Conservation (phyloP, 2,888 invertebrate species). For the Neoascia interrupta region DNA sequence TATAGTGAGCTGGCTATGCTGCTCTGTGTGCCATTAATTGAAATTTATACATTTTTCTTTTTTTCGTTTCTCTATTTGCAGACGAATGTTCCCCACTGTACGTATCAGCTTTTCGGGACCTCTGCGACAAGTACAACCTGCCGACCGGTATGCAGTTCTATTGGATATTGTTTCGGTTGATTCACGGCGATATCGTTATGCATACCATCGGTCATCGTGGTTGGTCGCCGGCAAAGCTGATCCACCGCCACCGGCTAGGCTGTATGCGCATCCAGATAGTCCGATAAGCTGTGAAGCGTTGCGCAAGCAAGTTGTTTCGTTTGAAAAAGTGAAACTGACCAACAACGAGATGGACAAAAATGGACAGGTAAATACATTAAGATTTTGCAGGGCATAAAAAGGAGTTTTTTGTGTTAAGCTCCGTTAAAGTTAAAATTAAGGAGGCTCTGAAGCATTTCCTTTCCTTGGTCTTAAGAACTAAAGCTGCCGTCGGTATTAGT, state of each 20-base stretch:
- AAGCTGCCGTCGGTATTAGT: no score
- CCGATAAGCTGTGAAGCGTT: slow-evolving; percentile 97
- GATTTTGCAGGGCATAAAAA: no score
- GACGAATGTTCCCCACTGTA: slow-evolving; percentile 99
- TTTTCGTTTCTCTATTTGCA: slow-evolving; percentile 79
- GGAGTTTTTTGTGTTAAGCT: no score
- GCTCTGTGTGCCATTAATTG: slow-evolving; percentile 11
- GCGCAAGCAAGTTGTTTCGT: slow-evolving; percentile 97
- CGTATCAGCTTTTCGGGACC: slow-evolving; percentile 93
- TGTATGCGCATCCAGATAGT: slow-evolving; percentile 98
- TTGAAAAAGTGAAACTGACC: slow-evolving; percentile 98
- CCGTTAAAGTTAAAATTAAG: no score
- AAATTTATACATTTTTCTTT: not conserved
- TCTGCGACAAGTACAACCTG: slow-evolving; percentile 83
- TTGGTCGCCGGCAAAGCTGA: slow-evolving; percentile 99
- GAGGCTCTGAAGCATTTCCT: no score
- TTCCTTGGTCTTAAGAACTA: no score
- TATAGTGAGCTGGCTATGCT: no score
- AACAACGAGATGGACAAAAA: slow-evolving; percentile 98
- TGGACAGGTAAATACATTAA: slow-evolving; percentile 96
- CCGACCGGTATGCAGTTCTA: slow-evolving; percentile 93
- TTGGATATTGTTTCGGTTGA: slow-evolving; percentile 98
- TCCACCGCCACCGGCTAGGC: slow-evolving; percentile 94
- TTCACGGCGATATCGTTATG: slow-evolving; percentile 97
- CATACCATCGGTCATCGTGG: slow-evolving; percentile 99